Conservation (phyloP, 2,113 vertebrate genomes). For the Ascaphus truei region DNA sequence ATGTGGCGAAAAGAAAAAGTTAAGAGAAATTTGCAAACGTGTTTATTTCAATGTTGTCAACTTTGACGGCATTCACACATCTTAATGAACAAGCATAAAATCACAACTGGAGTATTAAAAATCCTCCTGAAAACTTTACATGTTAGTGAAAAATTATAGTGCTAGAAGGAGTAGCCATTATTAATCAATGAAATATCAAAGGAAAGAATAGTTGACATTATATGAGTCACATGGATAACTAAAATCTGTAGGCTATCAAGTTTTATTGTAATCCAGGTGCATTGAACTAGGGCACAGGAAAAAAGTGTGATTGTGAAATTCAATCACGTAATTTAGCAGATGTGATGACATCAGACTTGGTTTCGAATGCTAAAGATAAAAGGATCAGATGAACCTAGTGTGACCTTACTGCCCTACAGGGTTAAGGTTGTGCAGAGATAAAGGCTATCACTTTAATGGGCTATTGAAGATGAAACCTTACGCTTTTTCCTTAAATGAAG, state of each 20-base stretch:
- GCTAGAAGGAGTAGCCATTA: neutral
- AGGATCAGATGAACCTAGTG: constrained; percentile 25
- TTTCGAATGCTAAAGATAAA: constrained; percentile 28
- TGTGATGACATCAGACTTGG: constrained; percentile 33
- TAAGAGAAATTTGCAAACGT: too few relatives aligned
- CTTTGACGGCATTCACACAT: too few relatives aligned
- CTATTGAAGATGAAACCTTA: constrained; percentile 16
- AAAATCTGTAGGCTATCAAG: constrained; percentile 31
- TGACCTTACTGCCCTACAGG: constrained; percentile 23
- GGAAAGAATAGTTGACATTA: constrained; percentile 13
- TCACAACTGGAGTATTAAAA: neutral
- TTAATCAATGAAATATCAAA: constrained; percentile 29
- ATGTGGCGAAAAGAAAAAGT: neutral
- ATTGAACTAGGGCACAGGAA: constrained; percentile 11
- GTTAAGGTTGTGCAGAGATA: constrained; percentile 9
- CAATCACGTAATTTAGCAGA: constrained; percentile 34
- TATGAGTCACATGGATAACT: constrained; percentile 24
- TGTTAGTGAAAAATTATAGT: neutral
- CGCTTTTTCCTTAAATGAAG: neutral
- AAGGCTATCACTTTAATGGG: constrained; percentile 27
- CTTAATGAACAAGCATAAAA: too few relatives aligned
- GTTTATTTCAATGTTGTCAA: too few relatives aligned
- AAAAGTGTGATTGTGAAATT: constrained; percentile 32
- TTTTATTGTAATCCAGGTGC: constrained; percentile 35
- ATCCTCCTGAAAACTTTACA: neutral